Evolutionary conservation across 2,113 vertebrate species (phyloP).

Genomic region (Syngnathus floridae): DNA sequence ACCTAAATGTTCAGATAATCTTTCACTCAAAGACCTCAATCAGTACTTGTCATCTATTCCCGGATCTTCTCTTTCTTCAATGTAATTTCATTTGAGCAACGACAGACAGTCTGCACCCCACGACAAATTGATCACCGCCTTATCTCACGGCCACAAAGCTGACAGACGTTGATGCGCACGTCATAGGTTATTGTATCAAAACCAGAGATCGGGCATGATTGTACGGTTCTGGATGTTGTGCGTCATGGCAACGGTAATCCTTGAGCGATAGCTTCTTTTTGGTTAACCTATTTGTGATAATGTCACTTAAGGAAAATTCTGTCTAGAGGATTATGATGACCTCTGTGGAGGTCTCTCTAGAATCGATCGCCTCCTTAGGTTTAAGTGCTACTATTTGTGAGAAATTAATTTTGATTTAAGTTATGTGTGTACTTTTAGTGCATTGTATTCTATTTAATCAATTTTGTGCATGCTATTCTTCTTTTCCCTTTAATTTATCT

Average conservation of each 20-base stretch:
- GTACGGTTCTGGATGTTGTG: neutral
- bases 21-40: slow-evolving; percentile 1
- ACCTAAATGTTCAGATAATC: neutral
- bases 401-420: too few species aligned
- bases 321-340: neutral
- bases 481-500: too few species aligned
- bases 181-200: neutral
- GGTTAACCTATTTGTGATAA: neutral
- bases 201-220: neutral
- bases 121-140: slow-evolving; percentile 57
- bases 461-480: too few species aligned
- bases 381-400: too few species aligned
- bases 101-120: slow-evolving; percentile 41
- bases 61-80: slow-evolving; percentile 16
- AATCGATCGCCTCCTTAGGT: too few species aligned
- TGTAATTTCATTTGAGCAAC: slow-evolving; percentile 53
- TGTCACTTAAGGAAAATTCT: neutral
- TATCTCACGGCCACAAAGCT: slow-evolving; percentile 47
- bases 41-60: slow-evolving; percentile 9
- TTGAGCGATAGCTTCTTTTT: neutral
- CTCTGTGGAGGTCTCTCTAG: neutral
- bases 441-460: too few species aligned
- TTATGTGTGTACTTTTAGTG: too few species aligned
- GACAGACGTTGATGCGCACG: neutral
- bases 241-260: slow-evolving; percentile 5